These are phyloP conservation scores for Procambarus virginalis DNA, from an alignment of 1,140 invertebrate genomes.

Conservation along the genomic window DNA sequence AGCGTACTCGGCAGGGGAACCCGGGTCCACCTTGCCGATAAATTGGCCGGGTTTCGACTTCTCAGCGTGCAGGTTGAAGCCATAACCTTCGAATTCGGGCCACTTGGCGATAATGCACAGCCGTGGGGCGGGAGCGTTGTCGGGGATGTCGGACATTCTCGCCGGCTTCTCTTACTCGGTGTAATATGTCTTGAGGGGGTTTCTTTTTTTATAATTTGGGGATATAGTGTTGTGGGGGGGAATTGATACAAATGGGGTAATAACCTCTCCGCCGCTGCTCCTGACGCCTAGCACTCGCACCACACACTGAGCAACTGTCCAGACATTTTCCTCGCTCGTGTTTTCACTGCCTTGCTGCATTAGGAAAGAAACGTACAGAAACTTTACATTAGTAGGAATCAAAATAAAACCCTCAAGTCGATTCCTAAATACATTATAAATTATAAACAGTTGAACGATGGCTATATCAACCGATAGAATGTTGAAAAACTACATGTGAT, in stretches of 20 bases:
- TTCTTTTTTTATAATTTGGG: not conserved
- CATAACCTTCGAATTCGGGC: slow-evolving; percentile 94
- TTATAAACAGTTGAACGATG: no score
- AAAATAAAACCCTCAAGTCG: no score
- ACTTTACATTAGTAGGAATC: not conserved
- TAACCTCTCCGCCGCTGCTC: not conserved
- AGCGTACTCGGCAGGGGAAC: slow-evolving; percentile 91
- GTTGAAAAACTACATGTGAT: no score
- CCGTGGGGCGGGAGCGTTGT: slow-evolving; percentile 74
- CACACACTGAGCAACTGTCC: slow-evolving; percentile 18
- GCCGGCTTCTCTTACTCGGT: not conserved
- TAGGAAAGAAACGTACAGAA: no score
- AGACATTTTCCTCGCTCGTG: not conserved
- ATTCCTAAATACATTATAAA: no score
- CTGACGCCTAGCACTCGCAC: not conserved
- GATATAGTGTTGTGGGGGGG: no score
- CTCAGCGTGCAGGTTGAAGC: slow-evolving; percentile 99
- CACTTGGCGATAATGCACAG: slow-evolving; percentile 93
- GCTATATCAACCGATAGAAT: no score
- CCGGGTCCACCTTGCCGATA: slow-evolving; percentile 97
- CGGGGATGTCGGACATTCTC: slow-evolving; percentile 60
- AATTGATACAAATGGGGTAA: no score
- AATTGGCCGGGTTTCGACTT: slow-evolving; percentile 95
- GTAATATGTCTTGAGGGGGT: not conserved
- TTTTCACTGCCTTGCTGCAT: not conserved